Evolutionary conservation across 1,140 invertebrate species (phyloP).

Genomic region (Cryptotermes secundus): DNA sequence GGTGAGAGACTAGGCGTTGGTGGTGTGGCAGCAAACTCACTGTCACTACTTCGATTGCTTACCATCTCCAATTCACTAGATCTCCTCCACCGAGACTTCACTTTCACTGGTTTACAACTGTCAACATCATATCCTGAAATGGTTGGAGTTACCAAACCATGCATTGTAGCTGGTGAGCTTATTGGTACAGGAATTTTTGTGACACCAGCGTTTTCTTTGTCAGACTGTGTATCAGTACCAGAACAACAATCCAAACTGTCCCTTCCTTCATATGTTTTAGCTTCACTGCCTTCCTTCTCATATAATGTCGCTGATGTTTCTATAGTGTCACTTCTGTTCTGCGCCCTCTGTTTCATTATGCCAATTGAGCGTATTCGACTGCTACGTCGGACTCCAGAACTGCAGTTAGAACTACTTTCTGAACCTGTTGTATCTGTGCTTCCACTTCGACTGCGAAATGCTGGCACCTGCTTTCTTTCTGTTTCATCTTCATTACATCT

Average conservation of each 20-base stretch:
- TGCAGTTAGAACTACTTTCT: slow-evolving; percentile 49
- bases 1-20: slow-evolving; percentile 35
- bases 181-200: slow-evolving; percentile 23
- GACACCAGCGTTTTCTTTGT: not conserved
- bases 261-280: not conserved
- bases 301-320: not conserved
- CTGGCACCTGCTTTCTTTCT: slow-evolving; percentile 20
- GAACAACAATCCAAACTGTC: slow-evolving; percentile 13
- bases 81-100: slow-evolving; percentile 81
- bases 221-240: slow-evolving; percentile 14
- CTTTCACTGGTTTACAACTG: slow-evolving; percentile 68
- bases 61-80: slow-evolving; percentile 81
- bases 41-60: slow-evolving; percentile 41
- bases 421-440: slow-evolving; percentile 50
- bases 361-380: slow-evolving; percentile 60
- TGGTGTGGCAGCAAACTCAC: slow-evolving; percentile 33
- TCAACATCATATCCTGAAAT: slow-evolving; percentile 11
- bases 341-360: slow-evolving; percentile 53
- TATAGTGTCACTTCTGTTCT: not conserved
- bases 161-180: not conserved
- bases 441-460: slow-evolving; percentile 45
- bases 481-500: slow-evolving; percentile 22
- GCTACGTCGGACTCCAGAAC: slow-evolving; percentile 54
- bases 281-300: not conserved
- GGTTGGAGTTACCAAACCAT: not conserved